Percentiles rank a stretch among this genome's conserved stretches.
Evolutionary conservation across 2,797 vertebrate species (phyloP).

Genomic region (Ptychadena robeensis): DNA sequence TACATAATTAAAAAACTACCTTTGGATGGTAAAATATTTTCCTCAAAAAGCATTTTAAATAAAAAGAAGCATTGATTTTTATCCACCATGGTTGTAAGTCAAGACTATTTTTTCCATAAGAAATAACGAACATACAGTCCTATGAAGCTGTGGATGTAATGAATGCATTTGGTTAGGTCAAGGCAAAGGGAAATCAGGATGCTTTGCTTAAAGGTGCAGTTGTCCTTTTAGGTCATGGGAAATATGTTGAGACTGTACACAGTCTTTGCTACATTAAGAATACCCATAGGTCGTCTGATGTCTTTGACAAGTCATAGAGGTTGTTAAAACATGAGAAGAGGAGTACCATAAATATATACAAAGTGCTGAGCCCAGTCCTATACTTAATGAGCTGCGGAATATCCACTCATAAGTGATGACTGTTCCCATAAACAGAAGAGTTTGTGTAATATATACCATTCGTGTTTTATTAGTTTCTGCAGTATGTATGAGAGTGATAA

Average conservation of each 20-base stretch:
- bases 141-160: too few species aligned
- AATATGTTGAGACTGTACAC: conserved; percentile 7
- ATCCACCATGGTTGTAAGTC: too few species aligned
- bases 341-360: neutral
- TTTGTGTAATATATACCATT: conserved; percentile 10
- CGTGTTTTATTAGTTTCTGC: neutral
- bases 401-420: conserved; percentile 4
- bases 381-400: neutral
- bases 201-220: neutral
- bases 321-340: neutral
- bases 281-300: neutral
- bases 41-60: too few species aligned
- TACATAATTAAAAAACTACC: too few species aligned
- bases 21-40: too few species aligned
- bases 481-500: neutral
- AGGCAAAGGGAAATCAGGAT: too few species aligned
- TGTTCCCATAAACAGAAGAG: conserved; percentile 10
- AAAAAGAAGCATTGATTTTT: too few species aligned
- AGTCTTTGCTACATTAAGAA: neutral
- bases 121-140: too few species aligned
- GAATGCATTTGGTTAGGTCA: too few species aligned
- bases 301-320: neutral
- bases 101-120: too few species aligned
- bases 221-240: conserved; percentile 42
- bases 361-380: neutral